Evolutionary conservation across 2,113 vertebrate species (phyloP).

Genomic region (Leptobrachium ailaonicum): DNA sequence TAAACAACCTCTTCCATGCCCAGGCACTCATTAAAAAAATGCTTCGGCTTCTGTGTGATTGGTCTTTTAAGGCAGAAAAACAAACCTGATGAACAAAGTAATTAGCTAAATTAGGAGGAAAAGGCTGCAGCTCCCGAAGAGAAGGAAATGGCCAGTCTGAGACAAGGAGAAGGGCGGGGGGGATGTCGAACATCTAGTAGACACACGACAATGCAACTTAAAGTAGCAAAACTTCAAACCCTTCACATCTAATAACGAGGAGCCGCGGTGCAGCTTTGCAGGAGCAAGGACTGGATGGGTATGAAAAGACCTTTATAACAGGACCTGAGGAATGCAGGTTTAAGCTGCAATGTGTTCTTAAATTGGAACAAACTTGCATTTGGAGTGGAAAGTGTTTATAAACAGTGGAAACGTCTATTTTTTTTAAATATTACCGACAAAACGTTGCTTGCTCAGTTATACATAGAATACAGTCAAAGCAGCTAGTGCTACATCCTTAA

Average conservation of each 20-base stretch:
- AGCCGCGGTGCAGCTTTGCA: slow-evolving; percentile 9
- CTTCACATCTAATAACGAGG: slow-evolving; percentile 24
- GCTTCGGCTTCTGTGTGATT: neutral
- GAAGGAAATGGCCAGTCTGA: slow-evolving; percentile 11
- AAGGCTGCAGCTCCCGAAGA: neutral
- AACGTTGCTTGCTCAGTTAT: neutral
- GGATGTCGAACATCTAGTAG: slow-evolving; percentile 22
- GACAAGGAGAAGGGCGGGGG: neutral
- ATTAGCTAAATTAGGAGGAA: slow-evolving; percentile 23
- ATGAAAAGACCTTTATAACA: slow-evolving; percentile 31
- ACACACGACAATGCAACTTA: neutral
- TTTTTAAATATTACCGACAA: neutral
- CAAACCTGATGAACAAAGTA: slow-evolving; percentile 22
- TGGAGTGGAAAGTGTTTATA: neutral
- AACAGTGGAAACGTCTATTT: neutral
- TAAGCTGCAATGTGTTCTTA: neutral
- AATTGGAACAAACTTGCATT: neutral
- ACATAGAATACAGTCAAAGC: neutral
- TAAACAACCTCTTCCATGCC: neutral
- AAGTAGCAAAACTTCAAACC: slow-evolving; percentile 8
- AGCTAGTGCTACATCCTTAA: neutral
- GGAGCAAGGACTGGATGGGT: neutral
- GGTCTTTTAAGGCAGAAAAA: slow-evolving; percentile 23
- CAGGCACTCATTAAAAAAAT: neutral
- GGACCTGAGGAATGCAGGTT: neutral